Evolutionary conservation across 1,140 invertebrate species (phyloP).

Genomic region (Heliconius melpomene): DNA sequence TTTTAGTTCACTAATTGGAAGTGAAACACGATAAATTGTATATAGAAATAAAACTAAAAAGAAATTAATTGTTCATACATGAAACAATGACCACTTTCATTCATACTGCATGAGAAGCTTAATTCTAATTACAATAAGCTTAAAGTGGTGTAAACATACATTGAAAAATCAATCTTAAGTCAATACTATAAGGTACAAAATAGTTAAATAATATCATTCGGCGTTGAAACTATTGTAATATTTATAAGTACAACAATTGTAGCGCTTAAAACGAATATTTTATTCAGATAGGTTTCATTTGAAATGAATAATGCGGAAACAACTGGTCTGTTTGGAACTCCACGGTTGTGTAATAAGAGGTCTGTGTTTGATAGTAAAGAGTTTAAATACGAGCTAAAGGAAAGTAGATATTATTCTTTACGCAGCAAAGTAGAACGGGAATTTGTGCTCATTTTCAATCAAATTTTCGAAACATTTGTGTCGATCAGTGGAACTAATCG

Average conservation of each 20-base stretch:
- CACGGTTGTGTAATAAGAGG: not conserved
- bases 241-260: conserved; percentile 6
- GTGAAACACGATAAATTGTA: too few relatives aligned
- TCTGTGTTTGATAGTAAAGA: not conserved
- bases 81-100: not conserved
- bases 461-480: too few relatives aligned
- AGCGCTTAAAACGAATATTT: not conserved
- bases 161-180: not conserved
- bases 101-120: conserved; percentile 10
- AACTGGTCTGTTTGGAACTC: not conserved
- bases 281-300: not conserved
- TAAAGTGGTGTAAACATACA: not conserved
- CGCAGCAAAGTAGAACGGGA: too few relatives aligned
- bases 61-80: not conserved
- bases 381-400: too few relatives aligned
- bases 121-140: not conserved
- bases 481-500: too few relatives aligned
- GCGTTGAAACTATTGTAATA: not conserved
- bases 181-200: not conserved
- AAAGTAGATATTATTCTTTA: too few relatives aligned
- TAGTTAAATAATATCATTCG: not conserved
- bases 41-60: not conserved
- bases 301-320: not conserved
- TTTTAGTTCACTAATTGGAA: too few relatives aligned
- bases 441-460: too few relatives aligned